These are phyloP conservation scores for Tetheella fluctuosa DNA, from an alignment of 2,888 invertebrate genomes.

Conservation along the genomic window DNA sequence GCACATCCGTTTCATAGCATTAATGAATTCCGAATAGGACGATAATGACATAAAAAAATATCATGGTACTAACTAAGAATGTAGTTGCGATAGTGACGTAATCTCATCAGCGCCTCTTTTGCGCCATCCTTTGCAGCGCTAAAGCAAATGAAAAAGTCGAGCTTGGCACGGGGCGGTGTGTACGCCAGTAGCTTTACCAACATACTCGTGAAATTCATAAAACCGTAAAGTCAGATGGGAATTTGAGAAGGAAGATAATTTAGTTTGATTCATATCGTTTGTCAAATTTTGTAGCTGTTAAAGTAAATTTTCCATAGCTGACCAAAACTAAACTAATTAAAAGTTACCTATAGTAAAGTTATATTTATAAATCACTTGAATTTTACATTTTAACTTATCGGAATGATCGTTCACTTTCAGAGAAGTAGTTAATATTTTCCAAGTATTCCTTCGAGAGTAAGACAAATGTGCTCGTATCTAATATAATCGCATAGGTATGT, in stretches of 20 bases:
- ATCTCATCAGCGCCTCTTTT: constrained; percentile 12
- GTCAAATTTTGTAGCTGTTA: no score
- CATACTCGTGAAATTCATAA: constrained; percentile 7
- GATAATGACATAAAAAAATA: background rate
- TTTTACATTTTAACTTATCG: background rate
- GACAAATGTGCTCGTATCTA: constrained; percentile 13
- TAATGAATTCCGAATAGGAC: background rate
- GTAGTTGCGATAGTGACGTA: constrained; percentile 13
- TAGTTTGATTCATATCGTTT: background rate
- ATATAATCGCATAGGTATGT: constrained; percentile 14
- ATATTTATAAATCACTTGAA: no score
- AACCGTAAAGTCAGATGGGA: background rate
- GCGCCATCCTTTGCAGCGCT: constrained; percentile 10
- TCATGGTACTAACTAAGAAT: background rate
- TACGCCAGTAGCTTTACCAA: background rate
- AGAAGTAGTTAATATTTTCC: background rate
- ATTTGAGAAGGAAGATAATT: background rate
- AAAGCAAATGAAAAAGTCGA: constrained; percentile 11
- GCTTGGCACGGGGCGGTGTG: background rate
- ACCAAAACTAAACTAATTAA: no score
- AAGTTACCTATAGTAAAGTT: no score
- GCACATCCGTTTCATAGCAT: no score
- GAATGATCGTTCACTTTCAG: background rate
- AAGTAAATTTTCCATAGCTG: no score
- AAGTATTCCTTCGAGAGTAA: constrained; percentile 4